Base-by-base conservation (phyloP, 1,140 invertebrate genomes). In the Zaprionus inermis region DNA sequence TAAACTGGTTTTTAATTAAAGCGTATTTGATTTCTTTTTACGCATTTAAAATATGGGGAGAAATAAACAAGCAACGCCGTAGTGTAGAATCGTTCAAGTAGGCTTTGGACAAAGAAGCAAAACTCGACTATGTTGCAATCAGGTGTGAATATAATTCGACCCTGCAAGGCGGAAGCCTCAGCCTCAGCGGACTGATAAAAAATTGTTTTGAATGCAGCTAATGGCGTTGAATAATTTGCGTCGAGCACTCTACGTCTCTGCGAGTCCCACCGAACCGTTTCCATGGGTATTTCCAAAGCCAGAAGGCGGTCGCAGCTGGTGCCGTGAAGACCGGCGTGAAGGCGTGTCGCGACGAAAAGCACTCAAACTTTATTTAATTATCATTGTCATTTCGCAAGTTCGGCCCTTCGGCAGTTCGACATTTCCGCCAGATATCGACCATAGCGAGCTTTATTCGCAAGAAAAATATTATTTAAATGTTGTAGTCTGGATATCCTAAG, bases 1-100 rank as follows among this genome's bases (percentile, higher is more conserved):
- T 44, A 88, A 88, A 88, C 83, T 78, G 80, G 83, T 88, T 88
- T 88, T 89, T 72, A 88, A 88, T 88, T 89, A 88, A 79, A 80
- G 64, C 49, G 79, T 69, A 59, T 86, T 84, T 80, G 32, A 74
- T 71, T 72, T 80, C 65, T 79, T 60, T 59, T 57, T 16, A 34
- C 38, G 56, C 44, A 49, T 20, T 18, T 44, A 3, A 44, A 44
- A 44, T 16, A 44, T 44, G 38, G 32, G 30, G 36, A 38, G 14
- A 46, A 61, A 49, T 14, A 34, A n/a, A 28, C 34, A 69, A 41
- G 38, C 57, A 49, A 41, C 52, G 36, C 22, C 38, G 69, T 49
- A 18, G 7, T 57, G 54, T 10, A 30, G 52, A 67, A 71, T 72
- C 75, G 76, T 78, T 56, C 38, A 12, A 49, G 44, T 22, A 22